Evolutionary conservation across 2,113 vertebrate species (phyloP).

Genomic region (Paracanthobrama guichenoti): DNA sequence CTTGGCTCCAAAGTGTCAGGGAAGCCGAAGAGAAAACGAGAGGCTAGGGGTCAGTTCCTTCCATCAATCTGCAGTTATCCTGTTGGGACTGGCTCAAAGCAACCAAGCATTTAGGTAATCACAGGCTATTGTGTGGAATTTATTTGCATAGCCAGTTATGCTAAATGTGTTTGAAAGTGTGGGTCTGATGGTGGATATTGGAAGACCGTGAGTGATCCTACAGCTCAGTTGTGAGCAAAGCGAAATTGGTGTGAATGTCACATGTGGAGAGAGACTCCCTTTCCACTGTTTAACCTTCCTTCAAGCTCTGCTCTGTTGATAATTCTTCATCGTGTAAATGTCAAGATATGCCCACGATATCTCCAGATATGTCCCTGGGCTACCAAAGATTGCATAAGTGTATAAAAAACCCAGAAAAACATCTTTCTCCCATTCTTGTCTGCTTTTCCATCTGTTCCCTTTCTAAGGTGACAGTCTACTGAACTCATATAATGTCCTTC

Average conservation of each 20-base stretch:
- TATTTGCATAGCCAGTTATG: constrained; percentile 28
- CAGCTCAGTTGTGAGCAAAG: constrained; percentile 8
- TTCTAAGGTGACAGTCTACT: constrained; percentile 17
- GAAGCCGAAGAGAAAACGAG: constrained; percentile 9
- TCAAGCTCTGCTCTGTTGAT: not conserved
- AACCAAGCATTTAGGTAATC: constrained; percentile 38
- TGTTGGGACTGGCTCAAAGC: constrained; percentile 39
- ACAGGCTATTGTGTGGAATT: constrained; percentile 46
- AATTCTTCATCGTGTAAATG: constrained; percentile 39
- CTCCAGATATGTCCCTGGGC: constrained; percentile 29
- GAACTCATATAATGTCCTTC: constrained; percentile 44
- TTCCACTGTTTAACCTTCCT: constrained; percentile 8
- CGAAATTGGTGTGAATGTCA: constrained; percentile 22
- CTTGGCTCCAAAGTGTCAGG: constrained; percentile 25
- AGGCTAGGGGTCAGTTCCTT: constrained; percentile 37
- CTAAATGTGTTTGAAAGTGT: constrained; percentile 40
- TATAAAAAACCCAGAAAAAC: not conserved
- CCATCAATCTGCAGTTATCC: constrained; percentile 46
- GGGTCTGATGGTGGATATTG: constrained; percentile 8
- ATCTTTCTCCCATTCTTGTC: not conserved
- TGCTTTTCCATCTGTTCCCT: constrained; percentile 4
- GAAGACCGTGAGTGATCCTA: constrained; percentile 7
- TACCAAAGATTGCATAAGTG: constrained; percentile 21
- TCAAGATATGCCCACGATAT: constrained; percentile 39
- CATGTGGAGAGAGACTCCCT: not conserved